Base-by-base conservation (phyloP, 2,888 invertebrate genomes). In the Lepidochitona cinerea region DNA sequence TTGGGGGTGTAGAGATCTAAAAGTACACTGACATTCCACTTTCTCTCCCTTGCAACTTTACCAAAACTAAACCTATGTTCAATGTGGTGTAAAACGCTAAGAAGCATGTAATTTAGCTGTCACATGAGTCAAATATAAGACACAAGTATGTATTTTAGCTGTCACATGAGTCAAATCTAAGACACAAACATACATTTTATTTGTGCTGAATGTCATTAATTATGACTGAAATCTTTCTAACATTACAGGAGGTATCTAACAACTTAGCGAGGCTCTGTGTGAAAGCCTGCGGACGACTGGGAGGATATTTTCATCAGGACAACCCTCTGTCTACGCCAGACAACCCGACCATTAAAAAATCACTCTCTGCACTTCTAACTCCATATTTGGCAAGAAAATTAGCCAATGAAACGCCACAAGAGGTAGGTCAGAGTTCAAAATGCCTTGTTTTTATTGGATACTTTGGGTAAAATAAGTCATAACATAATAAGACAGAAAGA, bases 241-340 rank as follows among this genome's bases (percentile, higher is more conserved):
- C 49, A 49, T 49, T 7, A 37, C 83, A 98, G 93, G 97, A 98
- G 91, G 93, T 96, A 32, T 94, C 96, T n/a, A 99, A 99, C 89
- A 94, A 95, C 83, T 92, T 99, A 82, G 98, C 99, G 0, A 95
- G 96, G 89, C 93, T 95, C 87, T 95, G 96, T 68, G 94, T 98
- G 5, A 91, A 93, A 69, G 97, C 98, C 0, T 94, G 97, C 86
- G 95, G 96, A 0, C 93, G 96, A 66, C 91, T 99, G 75, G 95
- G 95, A 26, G 95, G 92, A 94, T 75, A 86, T 77, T 81, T 83
- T 37, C 78, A 79, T 14, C 70, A 49, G 0, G 79, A 74, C 26
- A 74, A 76, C 35, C 79, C 80, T 5, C 74, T 84, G 41, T 88
- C 90, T 9, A 92, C 94, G 0, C 93, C 94, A 0, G 92, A 92